Evolutionary conservation across 2,113 vertebrate genomes (phyloP).

Genomic region (Hippocampus guttulatus): DNA sequence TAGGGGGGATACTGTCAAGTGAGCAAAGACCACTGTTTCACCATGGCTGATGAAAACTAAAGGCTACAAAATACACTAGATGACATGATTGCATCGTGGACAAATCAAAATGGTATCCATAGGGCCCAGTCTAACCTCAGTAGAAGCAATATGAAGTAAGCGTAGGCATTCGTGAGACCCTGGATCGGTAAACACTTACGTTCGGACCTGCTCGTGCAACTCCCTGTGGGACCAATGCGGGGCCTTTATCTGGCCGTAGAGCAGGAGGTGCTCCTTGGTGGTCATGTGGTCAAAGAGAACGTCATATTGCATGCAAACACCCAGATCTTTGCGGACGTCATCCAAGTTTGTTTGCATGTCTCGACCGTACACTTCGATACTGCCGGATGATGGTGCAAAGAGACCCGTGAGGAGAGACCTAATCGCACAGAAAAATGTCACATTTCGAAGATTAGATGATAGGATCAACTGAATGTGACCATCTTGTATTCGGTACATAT

Average conservation of each 20-base stretch:
- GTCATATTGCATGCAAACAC: conserved; percentile 95
- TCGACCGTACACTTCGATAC: conserved; percentile 85
- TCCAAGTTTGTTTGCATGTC: conserved; percentile 81
- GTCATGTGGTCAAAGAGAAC: conserved; percentile 93
- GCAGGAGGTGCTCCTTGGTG: conserved; percentile 86
- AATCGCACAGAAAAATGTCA: conserved; percentile 10
- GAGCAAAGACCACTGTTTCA: conserved; percentile 5
- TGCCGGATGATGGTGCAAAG: conserved; percentile 81
- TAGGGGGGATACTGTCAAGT: background rate
- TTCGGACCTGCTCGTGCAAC: conserved; percentile 82
- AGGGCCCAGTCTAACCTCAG: background rate
- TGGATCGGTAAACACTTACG: conserved; percentile 62
- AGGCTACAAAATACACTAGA: conserved; percentile 17
- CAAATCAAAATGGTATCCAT: conserved; percentile 8
- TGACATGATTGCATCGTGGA: conserved; percentile 17
- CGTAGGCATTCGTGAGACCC: background rate
- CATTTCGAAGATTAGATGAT: background rate
- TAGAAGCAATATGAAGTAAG: background rate
- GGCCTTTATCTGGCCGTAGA: conserved; percentile 91
- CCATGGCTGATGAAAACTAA: conserved; percentile 6
- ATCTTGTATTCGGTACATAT: background rate
- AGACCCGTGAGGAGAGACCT: conserved; percentile 93
- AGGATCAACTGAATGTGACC: background rate
- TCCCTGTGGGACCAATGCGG: conserved; percentile 81
- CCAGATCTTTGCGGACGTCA: conserved; percentile 80